Base-by-base conservation (phyloP, 2,888 invertebrate species). In the Criorhina ranunculi region DNA sequence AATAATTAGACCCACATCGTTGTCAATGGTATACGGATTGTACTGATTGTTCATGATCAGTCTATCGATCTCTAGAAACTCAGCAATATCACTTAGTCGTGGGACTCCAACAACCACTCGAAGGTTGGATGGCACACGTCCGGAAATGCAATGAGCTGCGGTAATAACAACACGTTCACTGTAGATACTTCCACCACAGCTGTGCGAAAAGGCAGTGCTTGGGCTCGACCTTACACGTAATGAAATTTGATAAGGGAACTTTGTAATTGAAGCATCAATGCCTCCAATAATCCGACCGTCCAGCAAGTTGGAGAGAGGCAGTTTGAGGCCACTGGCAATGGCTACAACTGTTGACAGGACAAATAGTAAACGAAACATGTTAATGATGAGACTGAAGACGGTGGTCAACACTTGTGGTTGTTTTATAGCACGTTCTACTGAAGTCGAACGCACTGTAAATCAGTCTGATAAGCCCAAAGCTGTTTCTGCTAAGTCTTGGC, bases 1-100 rank as follows among this genome's bases (percentile, higher is more conserved):
- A 89, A 93, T 93, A 8, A 95, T 89, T 0, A 94, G 86, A 0
- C 94, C 94, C 4, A 94, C 91, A 73, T 95, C 94, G 83, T 92
- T 93, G 72, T 94, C 93, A 91, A 93, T 93, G 0, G 89, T 88
- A 49, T 87, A 88, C 57, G 89, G 88, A 35, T 87, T 88, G 64
- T 89, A 90, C 31, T 87, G 88, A 2, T 5, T n/a, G 11, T 59
- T 11, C 7, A 42, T 5, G 5, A 60, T 11, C 1, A 33, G 11
- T 49, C 88, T 89, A 24, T 60, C 86, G 6, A 88, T 89, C 46
- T 89, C 87, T 0, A 88, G 86, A 31, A 86, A 73, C 70, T 88
- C 89, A 3, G 88, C 87, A 9, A 64, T 35, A 15, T 72, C 82
- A 8, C 57, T 29, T 9, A 89, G 88, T 0, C 89, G 88, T 7